Evolutionary conservation across 2,113 vertebrate genomes (phyloP).

Genomic region (Paralichthys olivaceus): DNA sequence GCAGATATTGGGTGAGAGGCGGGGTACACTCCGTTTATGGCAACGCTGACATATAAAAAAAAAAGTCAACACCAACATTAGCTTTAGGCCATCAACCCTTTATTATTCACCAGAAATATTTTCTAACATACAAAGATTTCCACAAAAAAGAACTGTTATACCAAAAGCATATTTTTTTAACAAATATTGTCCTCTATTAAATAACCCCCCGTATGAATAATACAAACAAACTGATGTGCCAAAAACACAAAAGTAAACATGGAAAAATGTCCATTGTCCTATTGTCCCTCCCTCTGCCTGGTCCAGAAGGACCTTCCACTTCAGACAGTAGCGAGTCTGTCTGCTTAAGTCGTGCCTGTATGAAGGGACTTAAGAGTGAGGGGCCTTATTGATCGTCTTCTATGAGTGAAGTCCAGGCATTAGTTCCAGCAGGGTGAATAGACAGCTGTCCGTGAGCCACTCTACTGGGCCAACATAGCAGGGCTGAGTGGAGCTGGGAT

Average conservation of each 20-base stretch:
- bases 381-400: slow-evolving; percentile 79
- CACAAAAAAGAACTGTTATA: slow-evolving; percentile 56
- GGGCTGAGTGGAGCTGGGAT: slow-evolving; percentile 79
- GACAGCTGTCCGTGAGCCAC: slow-evolving; percentile 78
- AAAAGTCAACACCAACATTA: not conserved
- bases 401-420: slow-evolving; percentile 81
- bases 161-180: slow-evolving; percentile 60
- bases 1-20: no score
- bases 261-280: slow-evolving; percentile 45
- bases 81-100: slow-evolving; percentile 36
- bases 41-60: not conserved
- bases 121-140: slow-evolving; percentile 61
- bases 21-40: no score
- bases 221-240: slow-evolving; percentile 41
- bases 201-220: slow-evolving; percentile 32
- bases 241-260: slow-evolving; percentile 55
- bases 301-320: slow-evolving; percentile 43
- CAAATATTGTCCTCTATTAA: slow-evolving; percentile 56
- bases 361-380: slow-evolving; percentile 73
- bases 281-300: slow-evolving; percentile 5
- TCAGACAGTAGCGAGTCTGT: slow-evolving; percentile 66
- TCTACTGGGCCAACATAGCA: slow-evolving; percentile 76
- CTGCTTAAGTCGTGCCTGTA: slow-evolving; percentile 74
- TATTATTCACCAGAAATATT: slow-evolving; percentile 67
- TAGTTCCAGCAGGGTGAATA: slow-evolving; percentile 81